Conservation (phyloP, 2,113 vertebrate genomes). For the Phodopus roborovskii region DNA sequence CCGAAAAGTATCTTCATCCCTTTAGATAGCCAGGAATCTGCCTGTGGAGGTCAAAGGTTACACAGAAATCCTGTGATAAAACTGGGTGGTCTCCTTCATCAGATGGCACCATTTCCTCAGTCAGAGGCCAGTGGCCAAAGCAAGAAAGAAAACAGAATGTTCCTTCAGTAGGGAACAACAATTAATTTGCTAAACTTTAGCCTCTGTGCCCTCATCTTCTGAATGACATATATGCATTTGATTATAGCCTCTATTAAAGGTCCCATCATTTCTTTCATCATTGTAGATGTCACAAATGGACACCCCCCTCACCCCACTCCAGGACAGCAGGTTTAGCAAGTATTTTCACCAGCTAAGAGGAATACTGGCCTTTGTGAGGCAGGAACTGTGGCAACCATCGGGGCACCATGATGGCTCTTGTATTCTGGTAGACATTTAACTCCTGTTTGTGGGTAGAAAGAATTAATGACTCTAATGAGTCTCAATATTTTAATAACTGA, state of each 20-base stretch:
- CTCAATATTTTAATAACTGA: slow-evolving; percentile 9
- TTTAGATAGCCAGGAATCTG: not conserved
- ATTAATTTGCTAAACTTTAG: not conserved
- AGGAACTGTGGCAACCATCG: not conserved
- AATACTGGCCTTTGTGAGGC: not conserved
- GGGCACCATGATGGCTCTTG: no score
- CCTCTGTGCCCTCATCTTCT: not conserved
- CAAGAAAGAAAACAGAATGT: slow-evolving; percentile 2
- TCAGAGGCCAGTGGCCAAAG: not conserved
- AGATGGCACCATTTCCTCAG: not conserved
- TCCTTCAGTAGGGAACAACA: slow-evolving; percentile 16
- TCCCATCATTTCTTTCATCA: not conserved
- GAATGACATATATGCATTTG: not conserved
- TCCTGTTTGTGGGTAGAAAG: not conserved
- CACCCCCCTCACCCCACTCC: not conserved
- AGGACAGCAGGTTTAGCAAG: not conserved
- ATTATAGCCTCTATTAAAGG: not conserved
- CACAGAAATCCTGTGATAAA: not conserved
- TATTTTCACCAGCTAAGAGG: not conserved
- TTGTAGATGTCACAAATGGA: not conserved
- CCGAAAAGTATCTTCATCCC: not conserved
- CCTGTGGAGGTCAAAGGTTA: not conserved
- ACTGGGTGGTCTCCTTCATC: not conserved
- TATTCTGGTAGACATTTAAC: not conserved
- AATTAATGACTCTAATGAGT: not conserved